Base-by-base conservation (phyloP, 2,888 invertebrate genomes). In the Leptinotarsa juncta region DNA sequence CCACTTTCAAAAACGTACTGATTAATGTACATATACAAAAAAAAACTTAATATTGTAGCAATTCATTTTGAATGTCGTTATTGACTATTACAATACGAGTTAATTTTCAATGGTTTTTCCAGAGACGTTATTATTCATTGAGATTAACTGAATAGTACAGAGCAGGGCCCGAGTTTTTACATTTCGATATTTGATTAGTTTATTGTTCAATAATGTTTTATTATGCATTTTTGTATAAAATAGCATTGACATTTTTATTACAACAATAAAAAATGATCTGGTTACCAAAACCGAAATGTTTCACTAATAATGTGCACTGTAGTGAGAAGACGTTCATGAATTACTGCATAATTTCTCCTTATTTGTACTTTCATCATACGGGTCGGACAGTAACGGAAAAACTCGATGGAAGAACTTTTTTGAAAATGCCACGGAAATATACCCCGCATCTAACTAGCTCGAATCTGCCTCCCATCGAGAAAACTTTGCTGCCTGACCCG, bases 351-450 rank as follows among this genome's bases (percentile, higher is more conserved):
- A 65, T 69, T 57, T 69, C 68, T 53, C 72, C 49, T 67, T 67
- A 62, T 72, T 75, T 72, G 70, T 72, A 75, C 72, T 72, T 72
- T 72, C 62, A 72, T 53, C 51, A 69, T 66, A 48, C 32, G 51
- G 50, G 67, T 65, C 42, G 18, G 60, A 70, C 50, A 70, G 49
- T 18, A 70, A 70, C 48, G 16, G 62, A 65, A 65, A n/a, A 70
- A 65, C 51, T 62, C 42, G 42, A 62, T 62, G 62, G 62, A n/a
- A 62, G n/a, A 42, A 7, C 32, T 26, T 62, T 26, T 50, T 70
- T 50, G 62, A 70, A 62, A 57, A 57, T 57, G 57, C 57, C 23
- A 57, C 57, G 26, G 57, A 57, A 57, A 57, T 57, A 57, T 14
- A 57, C 26, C 23, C 57, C 57, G 57, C 23, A 57, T 18, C 7